Evolutionary conservation across 2,797 vertebrate species (phyloP).

Genomic region (Malurus leucopterus): DNA sequence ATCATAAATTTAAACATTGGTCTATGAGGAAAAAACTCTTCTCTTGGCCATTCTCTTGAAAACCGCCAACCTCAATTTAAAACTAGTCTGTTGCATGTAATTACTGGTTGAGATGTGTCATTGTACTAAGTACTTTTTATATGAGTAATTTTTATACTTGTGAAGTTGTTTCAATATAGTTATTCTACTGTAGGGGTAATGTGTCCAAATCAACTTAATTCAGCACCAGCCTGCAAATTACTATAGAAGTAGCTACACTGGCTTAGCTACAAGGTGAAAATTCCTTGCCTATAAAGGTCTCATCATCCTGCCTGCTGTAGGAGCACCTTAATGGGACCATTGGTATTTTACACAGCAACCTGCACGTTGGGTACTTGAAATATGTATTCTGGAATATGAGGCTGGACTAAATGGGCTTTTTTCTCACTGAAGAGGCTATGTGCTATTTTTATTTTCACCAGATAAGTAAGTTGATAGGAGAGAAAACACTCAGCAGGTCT

Average conservation of each 20-base stretch:
- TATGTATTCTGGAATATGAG: neutral
- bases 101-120: neutral
- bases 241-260: neutral
- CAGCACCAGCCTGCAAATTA: neutral
- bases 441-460: neutral
- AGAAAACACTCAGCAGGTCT: neutral
- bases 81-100: neutral
- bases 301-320: neutral
- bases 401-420: neutral
- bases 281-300: neutral
- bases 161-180: neutral
- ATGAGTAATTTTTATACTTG: neutral
- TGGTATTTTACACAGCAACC: neutral
- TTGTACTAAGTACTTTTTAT: neutral
- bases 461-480: conserved; percentile 1
- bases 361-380: neutral
- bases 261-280: neutral
- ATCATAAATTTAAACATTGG: neutral
- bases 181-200: neutral
- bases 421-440: neutral
- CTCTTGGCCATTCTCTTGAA: neutral
- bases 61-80: neutral
- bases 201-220: neutral
- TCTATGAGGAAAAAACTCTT: neutral
- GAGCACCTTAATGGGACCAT: neutral